These are phyloP conservation scores for Glandiceps talaboti DNA, from an alignment of 53 echinoderm and acorn worm genomes.

Conservation along the genomic window DNA sequence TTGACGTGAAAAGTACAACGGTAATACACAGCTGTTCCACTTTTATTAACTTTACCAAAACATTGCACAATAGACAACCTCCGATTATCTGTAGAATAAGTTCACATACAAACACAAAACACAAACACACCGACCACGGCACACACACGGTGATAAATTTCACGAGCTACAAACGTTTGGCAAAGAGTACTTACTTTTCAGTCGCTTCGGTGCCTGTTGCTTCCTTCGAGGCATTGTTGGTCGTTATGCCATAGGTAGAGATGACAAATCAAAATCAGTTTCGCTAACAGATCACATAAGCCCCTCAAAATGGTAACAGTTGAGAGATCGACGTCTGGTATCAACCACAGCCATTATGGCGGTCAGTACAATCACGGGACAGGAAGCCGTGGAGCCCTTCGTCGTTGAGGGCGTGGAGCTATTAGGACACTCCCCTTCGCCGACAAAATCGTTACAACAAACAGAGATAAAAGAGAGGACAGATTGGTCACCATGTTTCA, in stretches of 20 bases:
- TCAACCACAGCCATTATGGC: background rate
- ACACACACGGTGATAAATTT: background rate
- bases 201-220: conserved; percentile 72
- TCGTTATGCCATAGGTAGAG: background rate
- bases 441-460: too few relatives aligned
- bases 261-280: background rate
- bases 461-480: too few relatives aligned
- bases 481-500: too few relatives aligned
- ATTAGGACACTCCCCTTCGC: too few relatives aligned
- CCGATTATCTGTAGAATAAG: too few relatives aligned
- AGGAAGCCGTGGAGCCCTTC: background rate
- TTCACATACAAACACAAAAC: background rate
- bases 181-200: conserved; percentile 51
- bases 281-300: background rate
- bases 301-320: background rate
- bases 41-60: too few relatives aligned
- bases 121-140: background rate
- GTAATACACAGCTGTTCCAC: too few relatives aligned
- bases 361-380: background rate
- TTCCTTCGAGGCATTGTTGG: conserved; percentile 65
- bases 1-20: too few relatives aligned
- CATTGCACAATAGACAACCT: too few relatives aligned
- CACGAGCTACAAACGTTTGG: background rate
- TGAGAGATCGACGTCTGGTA: background rate
- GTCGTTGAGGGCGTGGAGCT: background rate